Conservation (phyloP, 2,797 vertebrate genomes). For the Diglossa cyanea region DNA sequence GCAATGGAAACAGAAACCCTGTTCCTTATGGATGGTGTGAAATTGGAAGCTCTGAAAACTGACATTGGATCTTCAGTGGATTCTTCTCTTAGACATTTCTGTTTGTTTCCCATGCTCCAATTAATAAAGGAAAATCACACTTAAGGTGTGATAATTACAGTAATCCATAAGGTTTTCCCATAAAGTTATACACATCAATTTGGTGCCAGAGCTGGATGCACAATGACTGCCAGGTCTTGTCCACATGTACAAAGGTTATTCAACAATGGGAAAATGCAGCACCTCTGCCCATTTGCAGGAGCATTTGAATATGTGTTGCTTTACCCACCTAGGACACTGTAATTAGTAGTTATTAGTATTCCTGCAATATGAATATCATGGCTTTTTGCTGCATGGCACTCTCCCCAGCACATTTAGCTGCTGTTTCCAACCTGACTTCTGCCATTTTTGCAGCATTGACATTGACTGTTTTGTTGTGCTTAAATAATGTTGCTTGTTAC, state of each 20-base stretch:
- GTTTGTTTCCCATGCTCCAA: not conserved
- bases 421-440: not conserved
- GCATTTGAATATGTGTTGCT: not conserved
- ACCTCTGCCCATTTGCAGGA: not conserved
- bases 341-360: not conserved
- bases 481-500: not conserved
- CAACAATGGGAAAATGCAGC: not conserved
- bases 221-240: not conserved
- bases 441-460: not conserved
- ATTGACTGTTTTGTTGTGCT: not conserved
- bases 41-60: not conserved
- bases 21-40: not conserved
- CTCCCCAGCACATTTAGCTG: not conserved
- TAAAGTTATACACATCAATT: not conserved
- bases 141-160: not conserved
- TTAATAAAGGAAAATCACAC: not conserved
- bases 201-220: not conserved
- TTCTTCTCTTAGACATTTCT: not conserved
- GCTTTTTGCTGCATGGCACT: not conserved
- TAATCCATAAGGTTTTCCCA: not conserved
- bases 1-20: not conserved
- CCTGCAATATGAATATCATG: not conserved
- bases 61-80: rapidly evolving
- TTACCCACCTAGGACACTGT: not conserved
- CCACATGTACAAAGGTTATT: not conserved